Evolutionary conservation across 2,113 vertebrate species (phyloP), one percentile per base, ranked within the genome.

Genomic region (Cynoglossus semilaevis): DNA sequence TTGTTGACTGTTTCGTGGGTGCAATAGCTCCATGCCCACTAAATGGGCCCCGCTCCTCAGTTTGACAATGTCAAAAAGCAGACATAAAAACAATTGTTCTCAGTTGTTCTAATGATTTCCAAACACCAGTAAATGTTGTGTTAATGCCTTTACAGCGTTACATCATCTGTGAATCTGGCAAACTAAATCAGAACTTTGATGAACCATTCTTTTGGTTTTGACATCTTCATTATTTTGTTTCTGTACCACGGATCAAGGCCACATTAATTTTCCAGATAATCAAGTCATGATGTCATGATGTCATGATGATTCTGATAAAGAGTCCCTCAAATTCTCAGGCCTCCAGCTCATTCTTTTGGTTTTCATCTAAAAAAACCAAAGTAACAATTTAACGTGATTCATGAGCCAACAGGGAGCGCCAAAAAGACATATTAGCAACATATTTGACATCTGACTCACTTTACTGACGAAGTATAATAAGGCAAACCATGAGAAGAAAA

Each of bases 361-460:
- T 57, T 56, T 67, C 36, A 29, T 40, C 67, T 77, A 55, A 48
- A 41, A 35, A 68, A 71, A 46, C 29, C 38, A n/a, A 58, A 55
- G 43, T 34, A 43, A 66, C 13, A 16, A 55, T 72, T 71, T 68
- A 57, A 60, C 55, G 44, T 49, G 66, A 77, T 66, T 75, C 41
- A 71, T 65, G 50, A 51, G 11, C 44, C 42, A 50, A 50, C 18
- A 51, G 34, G 56, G 43, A 67, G 37, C 59, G 35, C 62, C 65
- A 9, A 40, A 53, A 41, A 79, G 8, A 42, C 42, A 56, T 15
- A 48, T 53, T 48, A 56, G 11, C 15, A 36, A 8, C n/a, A 58
- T 18, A 35, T 64, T 74, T 70, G 61, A 71, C 48, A 77, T 77
- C 53, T 76, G 61, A 62, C 68, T 68, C 45, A 61, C 14, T 76